Base-by-base conservation (phyloP, 1,140 invertebrate genomes). In the Lordiphosa collinella region DNA sequence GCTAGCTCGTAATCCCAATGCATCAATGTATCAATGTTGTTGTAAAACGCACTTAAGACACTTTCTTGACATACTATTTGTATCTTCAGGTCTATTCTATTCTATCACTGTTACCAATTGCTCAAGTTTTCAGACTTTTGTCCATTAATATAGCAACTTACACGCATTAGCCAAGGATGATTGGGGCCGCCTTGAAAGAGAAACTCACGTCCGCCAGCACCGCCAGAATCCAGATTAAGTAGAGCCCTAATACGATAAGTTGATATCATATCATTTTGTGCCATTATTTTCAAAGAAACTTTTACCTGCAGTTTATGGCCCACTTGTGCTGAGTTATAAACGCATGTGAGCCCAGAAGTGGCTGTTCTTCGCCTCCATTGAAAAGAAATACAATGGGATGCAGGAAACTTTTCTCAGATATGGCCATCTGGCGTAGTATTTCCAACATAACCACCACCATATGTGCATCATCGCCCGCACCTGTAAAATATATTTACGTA, bases 151-250 rank as follows among this genome's bases (percentile, higher is more conserved):
- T 1, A 14, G 8, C 25, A 13, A 88, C 41, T 54, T 89, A 95
- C 94, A 78, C 95, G 92, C 53, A 97, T 90, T 22, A 98, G 92
- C 96, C 96, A 98, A 1, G 96, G 94, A 90, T 96, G 93, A 73
- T 94, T 93, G 16, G 97, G 96, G 18, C 96, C 97, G 67, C 95
- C 93, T 91, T 98, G 97, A 90, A 99, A 99, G 36, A 99, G 91
- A 66, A 98, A 91, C 91, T 99, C 97, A 68, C 96, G 92, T 6
- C 97, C 97, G 32, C 97, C 97, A 56, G 95, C 94, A 29, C 97
- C 97, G 87, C 96, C 29, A 6, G 46, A 95, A 90, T 98, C 97
- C 59, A 99, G 90, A 91, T 98, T 99, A 57, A 98, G 93, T 90
- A 98, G 96, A 6, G 95, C 95, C 22, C 25, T 29, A 29, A 29